Conservation (phyloP, 2,797 vertebrate species). For the Cuculus canorus region DNA sequence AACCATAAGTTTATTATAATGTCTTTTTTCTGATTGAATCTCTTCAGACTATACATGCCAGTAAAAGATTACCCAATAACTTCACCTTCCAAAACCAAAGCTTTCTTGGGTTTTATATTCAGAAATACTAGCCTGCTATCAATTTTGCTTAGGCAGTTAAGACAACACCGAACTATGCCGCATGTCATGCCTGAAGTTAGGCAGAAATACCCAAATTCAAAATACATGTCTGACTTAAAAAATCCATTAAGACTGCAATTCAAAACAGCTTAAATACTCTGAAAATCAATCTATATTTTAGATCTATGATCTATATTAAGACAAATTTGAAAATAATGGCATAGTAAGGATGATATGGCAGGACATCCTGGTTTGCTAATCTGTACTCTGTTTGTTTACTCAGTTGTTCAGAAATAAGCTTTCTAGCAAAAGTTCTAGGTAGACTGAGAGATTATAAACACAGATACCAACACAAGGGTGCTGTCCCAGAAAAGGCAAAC, state of each 20-base stretch:
- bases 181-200: background rate
- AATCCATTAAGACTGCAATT: background rate
- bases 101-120: background rate
- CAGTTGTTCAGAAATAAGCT: background rate
- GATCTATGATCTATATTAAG: background rate
- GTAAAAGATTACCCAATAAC: background rate
- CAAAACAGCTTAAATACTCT: background rate
- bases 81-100: background rate
- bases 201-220: background rate
- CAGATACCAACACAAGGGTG: too few relatives aligned
- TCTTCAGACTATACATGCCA: background rate
- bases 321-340: background rate
- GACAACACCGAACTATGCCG: background rate
- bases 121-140: background rate
- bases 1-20: background rate
- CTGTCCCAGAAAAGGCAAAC: background rate
- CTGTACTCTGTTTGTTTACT: background rate
- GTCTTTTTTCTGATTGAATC: background rate
- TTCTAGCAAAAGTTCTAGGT: background rate
- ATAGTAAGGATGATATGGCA: too few relatives aligned
- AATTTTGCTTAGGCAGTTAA: background rate
- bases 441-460: too few relatives aligned
- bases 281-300: background rate
- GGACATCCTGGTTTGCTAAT: background rate
- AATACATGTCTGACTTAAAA: background rate